Conservation (phyloP, 2,888 invertebrate genomes). For the Drosophila testacea region DNA sequence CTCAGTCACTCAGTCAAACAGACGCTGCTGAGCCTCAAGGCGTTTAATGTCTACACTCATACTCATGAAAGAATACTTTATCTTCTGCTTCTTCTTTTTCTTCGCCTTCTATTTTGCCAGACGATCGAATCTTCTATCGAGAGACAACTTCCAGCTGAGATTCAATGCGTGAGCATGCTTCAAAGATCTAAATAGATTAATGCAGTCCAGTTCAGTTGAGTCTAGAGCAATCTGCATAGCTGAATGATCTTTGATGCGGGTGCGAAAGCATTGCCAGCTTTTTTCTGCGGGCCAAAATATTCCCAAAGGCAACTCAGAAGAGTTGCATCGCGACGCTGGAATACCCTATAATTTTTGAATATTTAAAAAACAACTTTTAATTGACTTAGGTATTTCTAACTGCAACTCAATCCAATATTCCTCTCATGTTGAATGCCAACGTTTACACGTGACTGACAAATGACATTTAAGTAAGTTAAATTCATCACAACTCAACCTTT, state of each 20-base stretch:
- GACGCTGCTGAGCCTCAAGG: constrained; percentile 5
- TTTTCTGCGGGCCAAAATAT: constrained; percentile 39
- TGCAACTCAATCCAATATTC: background rate
- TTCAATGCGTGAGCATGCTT: constrained; percentile 19
- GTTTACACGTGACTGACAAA: constrained; percentile 34
- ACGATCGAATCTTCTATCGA: constrained; percentile 7
- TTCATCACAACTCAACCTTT: background rate
- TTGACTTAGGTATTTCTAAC: background rate
- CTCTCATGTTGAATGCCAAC: constrained; percentile 2
- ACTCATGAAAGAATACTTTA: constrained; percentile 11
- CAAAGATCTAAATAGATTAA: constrained; percentile 32
- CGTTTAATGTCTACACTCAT: constrained; percentile 26
- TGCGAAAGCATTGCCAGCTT: constrained; percentile 33
- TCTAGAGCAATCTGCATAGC: constrained; percentile 10
- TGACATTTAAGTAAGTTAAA: background rate
- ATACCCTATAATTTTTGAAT: constrained; percentile 32
- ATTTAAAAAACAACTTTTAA: background rate
- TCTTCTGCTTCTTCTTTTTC: background rate
- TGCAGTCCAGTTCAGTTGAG: constrained; percentile 12
- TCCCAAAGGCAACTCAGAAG: constrained; percentile 4
- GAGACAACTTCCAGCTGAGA: constrained; percentile 18
- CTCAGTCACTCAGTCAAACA: constrained; percentile 13
- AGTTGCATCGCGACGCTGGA: background rate
- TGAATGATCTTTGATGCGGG: constrained; percentile 39
- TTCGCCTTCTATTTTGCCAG: background rate